Conservation (phyloP, 2,113 vertebrate genomes). For the Ploceus nigricollis region DNA sequence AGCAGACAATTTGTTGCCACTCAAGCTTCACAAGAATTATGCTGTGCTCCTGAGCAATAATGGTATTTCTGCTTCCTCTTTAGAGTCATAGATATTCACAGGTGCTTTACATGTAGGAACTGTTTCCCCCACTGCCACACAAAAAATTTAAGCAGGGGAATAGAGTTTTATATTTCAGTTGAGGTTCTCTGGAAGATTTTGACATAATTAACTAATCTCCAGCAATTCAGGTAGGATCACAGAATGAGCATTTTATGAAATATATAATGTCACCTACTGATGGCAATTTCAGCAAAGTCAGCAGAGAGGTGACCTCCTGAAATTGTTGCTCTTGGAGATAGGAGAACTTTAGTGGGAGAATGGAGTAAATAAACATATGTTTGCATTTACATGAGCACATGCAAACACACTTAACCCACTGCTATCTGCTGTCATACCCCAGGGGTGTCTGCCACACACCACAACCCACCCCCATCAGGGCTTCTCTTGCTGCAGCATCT, state of each 20-base stretch:
- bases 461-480: neutral
- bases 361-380: neutral
- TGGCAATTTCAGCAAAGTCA: neutral
- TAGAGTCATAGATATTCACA: neutral
- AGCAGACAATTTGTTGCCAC: neutral
- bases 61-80: neutral
- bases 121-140: neutral
- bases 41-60: neutral
- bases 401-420: neutral
- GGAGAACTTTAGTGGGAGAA: neutral
- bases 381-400: neutral
- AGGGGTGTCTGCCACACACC: neutral
- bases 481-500: neutral
- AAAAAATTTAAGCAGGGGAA: neutral
- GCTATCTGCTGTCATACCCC: neutral
- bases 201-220: neutral
- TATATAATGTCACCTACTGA: neutral
- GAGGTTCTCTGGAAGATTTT: neutral
- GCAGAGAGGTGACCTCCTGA: neutral
- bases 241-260: constrained; percentile 17
- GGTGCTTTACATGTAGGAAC: neutral
- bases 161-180: neutral
- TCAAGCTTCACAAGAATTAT: neutral
- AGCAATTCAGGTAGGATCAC: neutral
- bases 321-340: neutral